phyloP scores from a whole-genome alignment of 2,113 vertebrate species.

The Nothoprocta perdicaria region DNA sequence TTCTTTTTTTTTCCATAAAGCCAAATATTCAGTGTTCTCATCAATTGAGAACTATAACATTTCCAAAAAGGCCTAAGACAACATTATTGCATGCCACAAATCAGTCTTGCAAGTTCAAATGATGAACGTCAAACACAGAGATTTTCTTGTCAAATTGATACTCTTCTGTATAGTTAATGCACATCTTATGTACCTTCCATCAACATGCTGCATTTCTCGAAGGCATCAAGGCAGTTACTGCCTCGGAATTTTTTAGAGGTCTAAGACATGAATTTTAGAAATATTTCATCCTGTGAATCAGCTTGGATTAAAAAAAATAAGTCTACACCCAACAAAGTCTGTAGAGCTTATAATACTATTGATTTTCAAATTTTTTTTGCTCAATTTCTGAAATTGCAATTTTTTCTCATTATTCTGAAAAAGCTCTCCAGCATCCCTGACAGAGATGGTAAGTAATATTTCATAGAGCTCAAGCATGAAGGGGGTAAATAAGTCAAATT shows the following conservation, averaged over 20 bases:
- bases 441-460: neutral
- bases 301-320: neutral
- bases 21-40: conserved; percentile 51
- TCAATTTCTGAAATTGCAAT: neutral
- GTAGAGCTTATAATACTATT: neutral
- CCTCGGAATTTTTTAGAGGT: neutral
- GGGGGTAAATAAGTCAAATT: accelerated
- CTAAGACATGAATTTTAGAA: neutral
- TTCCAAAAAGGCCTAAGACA: conserved; percentile 60
- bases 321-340: neutral
- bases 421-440: neutral
- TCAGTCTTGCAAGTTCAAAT: conserved; percentile 56
- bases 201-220: conserved; percentile 32
- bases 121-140: conserved; percentile 66
- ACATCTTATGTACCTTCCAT: conserved; percentile 32
- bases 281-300: neutral
- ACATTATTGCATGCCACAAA: conserved; percentile 70
- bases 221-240: neutral
- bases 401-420: neutral
- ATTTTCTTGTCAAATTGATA: conserved; percentile 70
- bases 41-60: conserved; percentile 53
- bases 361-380: neutral
- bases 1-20: conserved; percentile 28
- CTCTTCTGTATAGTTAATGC: conserved; percentile 37
- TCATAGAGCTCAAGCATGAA: neutral